phyloP scores from a whole-genome alignment of 2,888 invertebrate species.

The Hydrotaea cyrtoneurina region DNA sequence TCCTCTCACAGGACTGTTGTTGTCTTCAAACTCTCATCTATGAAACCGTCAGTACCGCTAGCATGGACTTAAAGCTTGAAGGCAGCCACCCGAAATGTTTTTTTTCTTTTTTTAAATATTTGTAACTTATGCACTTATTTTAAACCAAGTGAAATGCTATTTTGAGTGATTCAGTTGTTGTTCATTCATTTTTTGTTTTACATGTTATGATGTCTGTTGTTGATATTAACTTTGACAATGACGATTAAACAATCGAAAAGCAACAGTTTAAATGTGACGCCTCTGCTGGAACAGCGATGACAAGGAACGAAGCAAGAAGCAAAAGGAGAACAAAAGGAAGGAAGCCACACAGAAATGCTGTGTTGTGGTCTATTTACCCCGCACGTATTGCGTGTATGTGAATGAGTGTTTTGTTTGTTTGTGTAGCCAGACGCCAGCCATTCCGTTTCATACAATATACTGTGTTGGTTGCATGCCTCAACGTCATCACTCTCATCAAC shows the following conservation, averaged over 20 bases:
- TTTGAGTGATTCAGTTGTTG: conserved; percentile 31
- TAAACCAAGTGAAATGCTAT: conserved; percentile 38
- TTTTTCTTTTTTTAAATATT: no score
- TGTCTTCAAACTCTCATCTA: no score
- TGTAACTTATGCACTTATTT: no score
- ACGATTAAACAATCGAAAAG: conserved; percentile 63
- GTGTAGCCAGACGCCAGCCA: conserved; percentile 50
- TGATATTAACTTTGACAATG: conserved; percentile 64
- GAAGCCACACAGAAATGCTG: conserved; percentile 37
- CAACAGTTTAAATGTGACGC: conserved; percentile 58
- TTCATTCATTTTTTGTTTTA: not conserved
- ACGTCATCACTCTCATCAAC: conserved; percentile 55
- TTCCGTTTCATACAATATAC: conserved; percentile 16
- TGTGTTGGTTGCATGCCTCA: not conserved
- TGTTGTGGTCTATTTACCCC: conserved; percentile 35
- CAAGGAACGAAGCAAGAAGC: conserved; percentile 26
- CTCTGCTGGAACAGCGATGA: conserved; percentile 46
- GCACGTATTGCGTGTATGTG: conserved; percentile 28
- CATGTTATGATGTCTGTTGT: conserved; percentile 48
- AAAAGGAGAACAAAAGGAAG: conserved; percentile 3
- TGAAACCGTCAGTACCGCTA: no score
- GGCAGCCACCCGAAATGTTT: no score
- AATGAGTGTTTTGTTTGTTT: conserved; percentile 6
- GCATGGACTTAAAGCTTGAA: no score
- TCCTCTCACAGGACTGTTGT: no score